Conservation (phyloP, 2,888 invertebrate species). For the Amphiduros pacificus region DNA sequence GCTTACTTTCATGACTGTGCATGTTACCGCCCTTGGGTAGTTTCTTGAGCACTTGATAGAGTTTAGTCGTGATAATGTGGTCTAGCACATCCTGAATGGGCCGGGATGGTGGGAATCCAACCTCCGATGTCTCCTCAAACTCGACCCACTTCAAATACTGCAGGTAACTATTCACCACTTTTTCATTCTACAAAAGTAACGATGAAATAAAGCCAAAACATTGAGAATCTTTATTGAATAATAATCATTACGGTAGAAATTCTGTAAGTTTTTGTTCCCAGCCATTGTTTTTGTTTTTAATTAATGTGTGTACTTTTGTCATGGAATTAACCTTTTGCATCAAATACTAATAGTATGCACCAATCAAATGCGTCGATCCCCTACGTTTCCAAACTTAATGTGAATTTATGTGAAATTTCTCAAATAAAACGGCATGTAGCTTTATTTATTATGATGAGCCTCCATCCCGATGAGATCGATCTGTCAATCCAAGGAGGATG, state of each 20-base stretch:
- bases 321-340: too few species aligned
- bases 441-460: too few species aligned
- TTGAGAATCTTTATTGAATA: neutral
- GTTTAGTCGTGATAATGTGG: slow-evolving; percentile 22
- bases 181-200: slow-evolving; percentile 24
- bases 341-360: too few species aligned
- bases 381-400: too few species aligned
- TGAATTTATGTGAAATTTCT: too few species aligned
- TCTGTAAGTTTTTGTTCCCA: too few species aligned
- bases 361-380: too few species aligned
- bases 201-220: neutral
- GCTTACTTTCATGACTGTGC: slow-evolving; percentile 34
- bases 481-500: too few species aligned
- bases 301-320: too few species aligned
- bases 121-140: slow-evolving; percentile 25
- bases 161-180: slow-evolving; percentile 29
- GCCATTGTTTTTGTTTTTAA: too few species aligned
- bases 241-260: neutral
- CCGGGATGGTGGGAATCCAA: slow-evolving; percentile 26
- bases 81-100: slow-evolving; percentile 28
- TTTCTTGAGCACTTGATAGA: slow-evolving; percentile 26
- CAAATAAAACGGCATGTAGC: too few species aligned
- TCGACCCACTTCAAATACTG: slow-evolving; percentile 30
- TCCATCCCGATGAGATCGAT: too few species aligned
- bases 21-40: slow-evolving; percentile 35